Percentiles rank a stretch among this genome's conserved stretches.
Conservation (phyloP, 2,797 vertebrate genomes). For the Anolis apletophallus region DNA sequence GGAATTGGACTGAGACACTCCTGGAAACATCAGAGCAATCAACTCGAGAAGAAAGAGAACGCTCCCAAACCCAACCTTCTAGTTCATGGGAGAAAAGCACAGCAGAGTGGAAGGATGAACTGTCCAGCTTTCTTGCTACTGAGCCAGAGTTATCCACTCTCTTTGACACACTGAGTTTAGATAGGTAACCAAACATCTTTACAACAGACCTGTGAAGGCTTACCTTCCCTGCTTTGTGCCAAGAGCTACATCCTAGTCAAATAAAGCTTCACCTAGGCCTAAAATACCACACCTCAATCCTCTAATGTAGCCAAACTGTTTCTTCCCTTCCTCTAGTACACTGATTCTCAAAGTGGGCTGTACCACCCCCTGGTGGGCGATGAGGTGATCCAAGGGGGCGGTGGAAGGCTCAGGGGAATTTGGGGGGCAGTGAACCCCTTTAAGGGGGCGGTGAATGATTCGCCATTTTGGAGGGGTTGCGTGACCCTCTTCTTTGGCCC, state of each 20-base stretch:
- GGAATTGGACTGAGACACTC: neutral
- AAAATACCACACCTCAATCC: too few relatives aligned
- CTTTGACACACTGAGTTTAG: neutral
- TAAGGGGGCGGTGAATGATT: too few relatives aligned
- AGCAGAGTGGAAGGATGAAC: neutral
- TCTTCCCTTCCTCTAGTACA: too few relatives aligned
- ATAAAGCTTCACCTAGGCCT: too few relatives aligned
- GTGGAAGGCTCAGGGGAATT: too few relatives aligned
- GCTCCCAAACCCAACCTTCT: neutral
- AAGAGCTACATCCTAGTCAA: neutral
- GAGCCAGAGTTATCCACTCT: neutral
- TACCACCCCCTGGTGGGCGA: too few relatives aligned
- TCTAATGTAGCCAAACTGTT: too few relatives aligned
- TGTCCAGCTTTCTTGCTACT: neutral
- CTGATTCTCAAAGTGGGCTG: too few relatives aligned
- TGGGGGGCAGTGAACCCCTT: too few relatives aligned
- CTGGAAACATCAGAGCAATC: neutral
- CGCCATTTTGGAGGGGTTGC: too few relatives aligned
- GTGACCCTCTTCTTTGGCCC: too few relatives aligned
- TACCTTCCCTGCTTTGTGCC: neutral
- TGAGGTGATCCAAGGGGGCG: too few relatives aligned
- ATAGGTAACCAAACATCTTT: neutral
- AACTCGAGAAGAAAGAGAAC: neutral
- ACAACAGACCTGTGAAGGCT: neutral
- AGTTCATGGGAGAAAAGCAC: neutral